These are phyloP conservation scores for Rotaria sp. DNA, from an alignment of 2,888 invertebrate genomes.

Conservation along the genomic window DNA sequence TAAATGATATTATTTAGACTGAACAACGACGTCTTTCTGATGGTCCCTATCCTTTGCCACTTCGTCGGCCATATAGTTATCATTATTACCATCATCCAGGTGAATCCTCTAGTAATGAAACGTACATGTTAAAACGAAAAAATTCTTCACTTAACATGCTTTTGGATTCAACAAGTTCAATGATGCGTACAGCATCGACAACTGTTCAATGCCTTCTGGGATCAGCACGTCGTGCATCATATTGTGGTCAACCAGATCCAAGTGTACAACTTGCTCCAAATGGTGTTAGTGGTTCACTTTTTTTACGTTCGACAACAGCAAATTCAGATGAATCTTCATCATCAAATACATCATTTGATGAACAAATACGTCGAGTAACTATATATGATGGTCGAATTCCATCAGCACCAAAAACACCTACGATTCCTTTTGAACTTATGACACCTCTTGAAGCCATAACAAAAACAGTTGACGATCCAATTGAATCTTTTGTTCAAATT, in stretches of 20 bases:
- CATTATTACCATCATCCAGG: neutral
- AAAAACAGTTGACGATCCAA: neutral
- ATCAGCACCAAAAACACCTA: neutral
- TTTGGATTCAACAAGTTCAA: slow-evolving; percentile 13
- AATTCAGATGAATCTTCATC: neutral
- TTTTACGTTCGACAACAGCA: neutral
- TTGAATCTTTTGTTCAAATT: slow-evolving; percentile 1
- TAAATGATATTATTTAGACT: neutral
- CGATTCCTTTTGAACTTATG: neutral
- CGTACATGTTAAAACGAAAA: neutral
- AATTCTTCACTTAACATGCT: neutral
- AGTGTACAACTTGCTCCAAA: slow-evolving; percentile 3
- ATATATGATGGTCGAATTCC: slow-evolving; percentile 5
- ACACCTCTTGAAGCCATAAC: neutral
- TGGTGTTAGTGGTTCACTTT: slow-evolving; percentile 17
- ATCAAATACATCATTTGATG: neutral
- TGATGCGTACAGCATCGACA: neutral
- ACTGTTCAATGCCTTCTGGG: neutral
- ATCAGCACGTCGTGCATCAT: slow-evolving; percentile 22
- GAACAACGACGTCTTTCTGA: slow-evolving; percentile 21
- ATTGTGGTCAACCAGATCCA: slow-evolving; percentile 20
- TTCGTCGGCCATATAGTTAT: neutral
- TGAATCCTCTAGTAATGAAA: neutral
- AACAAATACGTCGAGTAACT: neutral
- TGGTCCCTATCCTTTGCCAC: neutral